Evolutionary conservation across 2,797 vertebrate genomes (phyloP).

Genomic region (Anas flavirostris): DNA sequence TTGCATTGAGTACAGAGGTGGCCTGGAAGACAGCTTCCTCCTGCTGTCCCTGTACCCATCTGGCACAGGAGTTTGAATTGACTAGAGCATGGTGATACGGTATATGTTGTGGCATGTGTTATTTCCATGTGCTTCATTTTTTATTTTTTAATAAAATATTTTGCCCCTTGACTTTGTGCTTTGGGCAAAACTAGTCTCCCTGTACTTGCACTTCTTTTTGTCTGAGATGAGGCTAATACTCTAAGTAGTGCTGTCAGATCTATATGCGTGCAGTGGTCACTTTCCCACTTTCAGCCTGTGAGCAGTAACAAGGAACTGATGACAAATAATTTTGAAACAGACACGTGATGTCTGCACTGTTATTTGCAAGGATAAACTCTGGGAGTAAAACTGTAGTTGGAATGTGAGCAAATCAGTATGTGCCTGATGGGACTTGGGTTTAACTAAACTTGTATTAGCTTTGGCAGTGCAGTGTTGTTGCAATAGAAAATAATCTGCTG

Average conservation of each 20-base stretch:
- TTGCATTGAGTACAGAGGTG: neutral
- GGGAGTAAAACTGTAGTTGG: neutral
- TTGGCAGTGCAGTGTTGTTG: neutral
- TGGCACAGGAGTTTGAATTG: neutral
- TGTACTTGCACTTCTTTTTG: neutral
- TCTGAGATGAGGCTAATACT: neutral
- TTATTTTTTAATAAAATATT: too few species aligned
- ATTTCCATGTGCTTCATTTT: neutral
- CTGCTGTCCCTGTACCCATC: neutral
- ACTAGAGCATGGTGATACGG: neutral
- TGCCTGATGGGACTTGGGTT: neutral
- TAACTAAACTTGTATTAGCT: neutral
- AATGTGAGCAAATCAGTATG: neutral
- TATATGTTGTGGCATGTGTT: neutral
- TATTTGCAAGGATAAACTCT: neutral
- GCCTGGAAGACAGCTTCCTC: neutral
- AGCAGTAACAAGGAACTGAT: slow-evolving; percentile 4
- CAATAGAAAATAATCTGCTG: neutral
- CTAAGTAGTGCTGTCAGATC: neutral
- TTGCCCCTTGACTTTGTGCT: neutral
- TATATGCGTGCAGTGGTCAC: neutral
- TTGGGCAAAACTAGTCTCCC: neutral
- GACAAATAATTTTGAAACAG: slow-evolving; percentile 10
- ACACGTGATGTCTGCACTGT: neutral
- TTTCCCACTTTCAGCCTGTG: neutral